phyloP scores from a whole-genome alignment of 2,113 vertebrate genomes.

The Xiphias gladius region DNA sequence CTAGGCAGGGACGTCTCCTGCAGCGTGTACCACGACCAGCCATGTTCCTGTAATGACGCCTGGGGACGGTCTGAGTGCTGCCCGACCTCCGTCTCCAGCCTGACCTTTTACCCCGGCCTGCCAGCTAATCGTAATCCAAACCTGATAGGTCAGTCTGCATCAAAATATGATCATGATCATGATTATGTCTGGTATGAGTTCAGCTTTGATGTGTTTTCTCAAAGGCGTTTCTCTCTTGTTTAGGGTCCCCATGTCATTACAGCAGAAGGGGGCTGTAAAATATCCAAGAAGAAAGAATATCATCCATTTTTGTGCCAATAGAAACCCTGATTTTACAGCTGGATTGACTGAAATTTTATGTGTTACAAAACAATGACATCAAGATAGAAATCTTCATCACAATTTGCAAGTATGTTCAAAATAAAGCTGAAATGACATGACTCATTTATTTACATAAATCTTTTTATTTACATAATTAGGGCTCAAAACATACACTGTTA shows the following conservation, averaged over 20 bases:
- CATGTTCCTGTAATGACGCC: constrained; percentile 32
- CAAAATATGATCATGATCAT: background rate
- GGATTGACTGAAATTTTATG: constrained; percentile 1
- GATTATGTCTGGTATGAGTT: background rate
- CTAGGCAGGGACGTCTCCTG: constrained; percentile 51
- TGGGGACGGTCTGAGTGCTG: constrained; percentile 22
- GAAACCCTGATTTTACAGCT: background rate
- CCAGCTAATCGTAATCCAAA: constrained; percentile 38
- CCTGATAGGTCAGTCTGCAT: constrained; percentile 20
- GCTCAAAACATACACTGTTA: constrained; percentile 6
- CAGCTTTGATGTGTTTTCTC: constrained; percentile 12
- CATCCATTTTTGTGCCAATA: background rate
- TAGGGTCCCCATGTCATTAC: constrained; percentile 24
- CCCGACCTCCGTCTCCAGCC: constrained; percentile 33
- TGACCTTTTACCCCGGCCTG: constrained; percentile 38
- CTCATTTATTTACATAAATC: background rate
- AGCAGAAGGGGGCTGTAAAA: constrained; percentile 11
- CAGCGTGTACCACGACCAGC: constrained; percentile 15
- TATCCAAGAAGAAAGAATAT: constrained; percentile 3
- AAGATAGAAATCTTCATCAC: background rate
- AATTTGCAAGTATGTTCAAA: constrained; percentile 28
- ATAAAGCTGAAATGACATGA: constrained; percentile 27
- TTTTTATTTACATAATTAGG: constrained; percentile 45
- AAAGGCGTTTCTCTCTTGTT: constrained; percentile 21
- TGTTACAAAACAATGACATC: background rate